Evolutionary conservation across 37 sponge, comb jelly and placozoan species (phyloP).

Genomic region (Aphrocallistes beatrix): DNA sequence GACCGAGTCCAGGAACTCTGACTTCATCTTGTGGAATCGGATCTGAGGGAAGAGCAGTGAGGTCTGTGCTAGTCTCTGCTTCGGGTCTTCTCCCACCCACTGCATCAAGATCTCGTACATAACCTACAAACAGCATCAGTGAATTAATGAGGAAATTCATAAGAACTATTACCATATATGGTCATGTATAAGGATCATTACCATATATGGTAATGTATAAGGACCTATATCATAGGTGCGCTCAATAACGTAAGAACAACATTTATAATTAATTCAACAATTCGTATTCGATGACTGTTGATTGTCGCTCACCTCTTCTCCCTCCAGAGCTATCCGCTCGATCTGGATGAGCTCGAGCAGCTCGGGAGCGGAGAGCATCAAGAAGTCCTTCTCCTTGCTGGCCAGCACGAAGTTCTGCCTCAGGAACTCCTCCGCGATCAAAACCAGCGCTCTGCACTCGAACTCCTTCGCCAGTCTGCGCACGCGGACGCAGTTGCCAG

Average conservation of each 20-base stretch:
- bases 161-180: too few species aligned
- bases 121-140: too few species aligned
- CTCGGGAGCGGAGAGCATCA: slow-evolving; percentile 27
- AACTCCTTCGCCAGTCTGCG: slow-evolving; percentile 50
- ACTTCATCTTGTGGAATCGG: slow-evolving; percentile 39
- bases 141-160: too few species aligned
- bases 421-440: slow-evolving; percentile 40
- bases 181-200: too few species aligned
- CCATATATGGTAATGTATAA: too few species aligned
- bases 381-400: slow-evolving; percentile 36
- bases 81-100: slow-evolving; percentile 41
- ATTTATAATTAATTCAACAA: not conserved
- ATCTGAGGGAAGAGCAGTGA: slow-evolving; percentile 28
- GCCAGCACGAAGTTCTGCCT: slow-evolving; percentile 47
- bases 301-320: slow-evolving; percentile 40
- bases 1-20: slow-evolving; percentile 35
- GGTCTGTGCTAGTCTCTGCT: slow-evolving; percentile 22
- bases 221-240: too few species aligned
- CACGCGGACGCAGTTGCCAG: slow-evolving; percentile 51
- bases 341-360: slow-evolving; percentile 24
- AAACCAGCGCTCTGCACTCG: slow-evolving; percentile 43
- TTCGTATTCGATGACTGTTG: too few species aligned
- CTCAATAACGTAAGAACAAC: not conserved
- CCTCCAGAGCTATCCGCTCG: slow-evolving; percentile 43
- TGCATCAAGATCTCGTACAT: slow-evolving; percentile 58